Base-by-base conservation (phyloP, 2,888 invertebrate genomes). In the Itoplectis maculator region DNA sequence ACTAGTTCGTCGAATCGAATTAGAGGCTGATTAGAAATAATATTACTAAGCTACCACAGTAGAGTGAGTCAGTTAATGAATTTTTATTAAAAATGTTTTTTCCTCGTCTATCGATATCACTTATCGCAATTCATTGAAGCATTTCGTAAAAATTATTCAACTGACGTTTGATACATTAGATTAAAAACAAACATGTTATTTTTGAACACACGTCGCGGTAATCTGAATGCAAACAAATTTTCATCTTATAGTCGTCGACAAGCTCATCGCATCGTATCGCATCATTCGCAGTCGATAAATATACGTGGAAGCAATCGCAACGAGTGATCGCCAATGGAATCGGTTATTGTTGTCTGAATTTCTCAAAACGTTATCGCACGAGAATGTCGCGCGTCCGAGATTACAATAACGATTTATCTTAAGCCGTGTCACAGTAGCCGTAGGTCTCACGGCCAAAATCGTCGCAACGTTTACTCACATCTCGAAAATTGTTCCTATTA, bases 321-420 rank as follows among this genome's bases (percentile, higher is more conserved):
- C 8, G 8, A 13, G 15, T 18, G 4, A 2, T 35, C 8, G 29
- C 13, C n/a, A 47, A n/a, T 8, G 40, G 61, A 63, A 42, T 37
- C 18, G n/a, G 42, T 40, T 45, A 37, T 69, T 69, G n/a, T 72
- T 66, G 35, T 54, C 15, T 42, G 11, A 20, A 69, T 69, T 74
- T 23, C 15, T 29, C 23, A 45, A 65, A 80, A 45, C 54, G 63
- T 74, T 80, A 80, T 80, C 79, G 54, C 54, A 20, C 8, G 5
- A 54, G 54, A 63, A 8, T 69, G 45, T 63, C 49, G 20, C 49
- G 20, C 18, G 37, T 74, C 47, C 11, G 13, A 69, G 74, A 74
- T 69, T 63, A 51, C 49, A 74, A 68, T 23, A 65, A 65, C 42
- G 79, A 80, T 63, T 29, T 68, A 54, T 63, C 6, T 23, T 23